Conservation (phyloP, 2,888 invertebrate species). For the Myopa tessellatipennis region DNA sequence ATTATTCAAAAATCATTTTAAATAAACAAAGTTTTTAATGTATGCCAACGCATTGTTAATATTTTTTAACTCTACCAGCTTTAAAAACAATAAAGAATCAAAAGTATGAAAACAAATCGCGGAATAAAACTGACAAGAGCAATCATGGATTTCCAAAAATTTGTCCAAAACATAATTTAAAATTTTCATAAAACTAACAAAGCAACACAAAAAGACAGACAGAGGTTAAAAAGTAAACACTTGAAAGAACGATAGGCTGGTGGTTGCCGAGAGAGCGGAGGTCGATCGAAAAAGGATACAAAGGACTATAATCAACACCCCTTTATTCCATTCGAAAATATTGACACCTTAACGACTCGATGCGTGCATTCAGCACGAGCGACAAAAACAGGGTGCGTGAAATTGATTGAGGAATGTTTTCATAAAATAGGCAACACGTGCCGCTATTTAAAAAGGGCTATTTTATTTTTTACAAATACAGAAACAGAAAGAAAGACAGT, state of each 20-base stretch:
- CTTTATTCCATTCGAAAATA: background rate
- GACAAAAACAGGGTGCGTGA: slow-evolving; percentile 7
- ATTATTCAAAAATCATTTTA: no score
- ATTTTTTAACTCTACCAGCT: no score
- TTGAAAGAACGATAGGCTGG: background rate
- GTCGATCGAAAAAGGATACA: slow-evolving; percentile 15
- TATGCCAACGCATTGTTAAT: no score
- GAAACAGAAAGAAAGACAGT: slow-evolving; percentile 29
- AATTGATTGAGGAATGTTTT: slow-evolving; percentile 4
- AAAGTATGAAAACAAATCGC: no score
- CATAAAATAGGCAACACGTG: slow-evolving; percentile 64
- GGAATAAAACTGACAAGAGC: no score
- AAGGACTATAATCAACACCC: slow-evolving; percentile 6
- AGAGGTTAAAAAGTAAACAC: slow-evolving; percentile 30
- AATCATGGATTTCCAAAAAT: background rate
- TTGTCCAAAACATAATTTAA: background rate
- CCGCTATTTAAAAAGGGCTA: slow-evolving; percentile 46
- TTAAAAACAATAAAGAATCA: no score
- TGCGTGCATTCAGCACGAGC: slow-evolving; percentile 41
- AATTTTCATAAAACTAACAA: slow-evolving; percentile 28
- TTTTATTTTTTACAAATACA: slow-evolving; percentile 7
- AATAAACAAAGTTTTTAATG: no score
- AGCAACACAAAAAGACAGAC: background rate
- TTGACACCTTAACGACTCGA: slow-evolving; percentile 37
- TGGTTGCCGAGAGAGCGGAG: background rate